Evolutionary conservation across 2,113 vertebrate species (phyloP), one percentile per base, ranked within the genome.

Genomic region (Artemisiospiza belli): DNA sequence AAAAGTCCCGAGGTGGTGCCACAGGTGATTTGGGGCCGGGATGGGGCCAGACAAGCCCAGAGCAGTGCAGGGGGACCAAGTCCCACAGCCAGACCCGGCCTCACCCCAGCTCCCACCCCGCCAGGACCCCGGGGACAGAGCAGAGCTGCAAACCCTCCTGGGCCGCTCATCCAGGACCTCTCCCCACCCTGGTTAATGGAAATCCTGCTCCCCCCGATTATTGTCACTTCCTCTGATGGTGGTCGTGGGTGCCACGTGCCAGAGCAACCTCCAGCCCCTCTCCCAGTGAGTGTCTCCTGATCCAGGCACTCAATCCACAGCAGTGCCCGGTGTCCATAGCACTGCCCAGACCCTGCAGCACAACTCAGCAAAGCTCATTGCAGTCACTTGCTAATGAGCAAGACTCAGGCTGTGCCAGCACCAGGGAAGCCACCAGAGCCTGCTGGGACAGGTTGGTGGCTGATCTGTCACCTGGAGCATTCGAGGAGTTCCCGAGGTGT

Each of bases 291-390:
- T 12, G 17, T 4, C 22, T 76, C 39, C 57, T 25, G 20, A 39
- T 31, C 8, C 13, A 9, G 46, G 55, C 49, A 25, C 54, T 33
- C 30, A 51, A 37, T 17, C 30, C 3, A 43, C 44, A 72, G 58
- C 62, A 52, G 54, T 18, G n/a, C 39, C 79, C 0, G 0, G 20
- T 15, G 24, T 20, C 52, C 23, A 0, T 4, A 52, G 15, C 7
- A 4, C 44, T 2, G 0, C 43, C 68, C 70, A 37, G 52, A 49
- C 35, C 52, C 52, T 3, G 0, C 2, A 7, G 61, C 43, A 44
- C 2, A 15, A 49, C 74, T 1, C 1, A 46, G 14, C 58, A 83
- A 66, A 68, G 41, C 75, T 89, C n/a, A 0, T 95, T 47, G 87
- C 37, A 62, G 16, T 35, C 3, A 0, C 51, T 58, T 37, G 44